Percentiles rank a stretch among this genome's conserved stretches.
Conservation (phyloP, 1,140 invertebrate genomes). For the Apolygus lucorum region DNA sequence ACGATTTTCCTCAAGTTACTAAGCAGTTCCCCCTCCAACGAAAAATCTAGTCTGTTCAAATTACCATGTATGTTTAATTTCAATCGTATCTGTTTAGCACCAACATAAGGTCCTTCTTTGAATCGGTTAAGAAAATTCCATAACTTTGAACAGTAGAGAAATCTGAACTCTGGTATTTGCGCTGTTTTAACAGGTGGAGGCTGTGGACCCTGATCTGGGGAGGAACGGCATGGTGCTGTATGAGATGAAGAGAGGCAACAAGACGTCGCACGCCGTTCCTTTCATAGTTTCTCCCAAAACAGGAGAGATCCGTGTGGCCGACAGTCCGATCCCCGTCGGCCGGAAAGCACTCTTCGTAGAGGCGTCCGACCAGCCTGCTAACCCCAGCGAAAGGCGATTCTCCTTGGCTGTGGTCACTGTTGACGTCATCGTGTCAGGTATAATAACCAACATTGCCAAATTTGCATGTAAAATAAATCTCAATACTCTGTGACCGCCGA, state of each 20-base stretch:
- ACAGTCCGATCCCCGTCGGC: slow-evolving; percentile 54
- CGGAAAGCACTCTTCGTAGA: slow-evolving; percentile 71
- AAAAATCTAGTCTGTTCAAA: no score
- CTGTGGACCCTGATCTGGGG: slow-evolving; percentile 71
- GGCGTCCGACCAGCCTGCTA: slow-evolving; percentile 67
- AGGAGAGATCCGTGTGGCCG: slow-evolving; percentile 59
- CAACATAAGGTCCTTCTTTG: no score
- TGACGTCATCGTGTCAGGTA: slow-evolving; percentile 48
- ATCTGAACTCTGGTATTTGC: neutral
- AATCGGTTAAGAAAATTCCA: no score
- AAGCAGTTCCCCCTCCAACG: no score
- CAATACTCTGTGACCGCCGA: no score
- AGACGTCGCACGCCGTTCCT: slow-evolving; percentile 47
- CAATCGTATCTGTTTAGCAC: no score
- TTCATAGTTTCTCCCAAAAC: slow-evolving; percentile 62
- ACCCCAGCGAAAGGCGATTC: slow-evolving; percentile 68
- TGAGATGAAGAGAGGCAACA: slow-evolving; percentile 59
- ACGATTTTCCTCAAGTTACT: no score
- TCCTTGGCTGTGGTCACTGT: slow-evolving; percentile 74
- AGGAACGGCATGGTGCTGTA: slow-evolving; percentile 70
- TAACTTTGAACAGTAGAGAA: no score
- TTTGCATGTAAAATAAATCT: neutral
- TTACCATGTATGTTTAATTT: no score
- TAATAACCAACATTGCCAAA: slow-evolving; percentile 1
- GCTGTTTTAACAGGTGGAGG: slow-evolving; percentile 45